Conservation (phyloP, 2,113 vertebrate genomes). For the Excalfactoria chinensis region DNA sequence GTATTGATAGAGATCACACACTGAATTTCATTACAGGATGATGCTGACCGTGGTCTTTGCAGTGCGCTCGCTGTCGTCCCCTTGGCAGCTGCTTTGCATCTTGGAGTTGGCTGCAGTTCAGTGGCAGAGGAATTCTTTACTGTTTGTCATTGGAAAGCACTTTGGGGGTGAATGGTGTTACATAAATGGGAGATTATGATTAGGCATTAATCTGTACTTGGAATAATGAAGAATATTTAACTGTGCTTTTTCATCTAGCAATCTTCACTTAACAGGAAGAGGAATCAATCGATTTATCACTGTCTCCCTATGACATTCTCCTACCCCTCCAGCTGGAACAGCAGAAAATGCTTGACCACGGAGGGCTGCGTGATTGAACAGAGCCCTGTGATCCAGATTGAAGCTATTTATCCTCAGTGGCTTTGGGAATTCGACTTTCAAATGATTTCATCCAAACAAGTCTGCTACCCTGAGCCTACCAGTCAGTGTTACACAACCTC, state of each 20-base stretch:
- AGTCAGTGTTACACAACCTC: not conserved
- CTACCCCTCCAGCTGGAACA: not conserved
- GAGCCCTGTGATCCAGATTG: not conserved
- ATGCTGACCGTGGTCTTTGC: not conserved
- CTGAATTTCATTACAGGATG: not conserved
- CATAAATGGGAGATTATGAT: not conserved
- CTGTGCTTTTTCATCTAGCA: not conserved
- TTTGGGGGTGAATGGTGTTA: not conserved
- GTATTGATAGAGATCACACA: not conserved
- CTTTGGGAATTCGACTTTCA: not conserved
- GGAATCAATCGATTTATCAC: not conserved
- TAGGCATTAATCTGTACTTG: not conserved
- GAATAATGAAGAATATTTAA: not conserved
- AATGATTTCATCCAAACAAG: not conserved
- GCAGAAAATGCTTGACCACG: not conserved
- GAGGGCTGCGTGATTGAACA: not conserved
- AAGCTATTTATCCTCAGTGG: not conserved
- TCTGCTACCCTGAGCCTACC: not conserved
- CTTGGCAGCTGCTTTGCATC: slow-evolving; percentile 6
- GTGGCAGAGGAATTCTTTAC: not conserved
- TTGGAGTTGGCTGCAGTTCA: not conserved
- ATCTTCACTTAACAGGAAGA: not conserved
- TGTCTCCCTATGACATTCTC: not conserved
- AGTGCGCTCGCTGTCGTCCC: not conserved
- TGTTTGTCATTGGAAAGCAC: not conserved